phyloP scores from a whole-genome alignment of 1,140 invertebrate species.

The Stegodyphus mimosarum region DNA sequence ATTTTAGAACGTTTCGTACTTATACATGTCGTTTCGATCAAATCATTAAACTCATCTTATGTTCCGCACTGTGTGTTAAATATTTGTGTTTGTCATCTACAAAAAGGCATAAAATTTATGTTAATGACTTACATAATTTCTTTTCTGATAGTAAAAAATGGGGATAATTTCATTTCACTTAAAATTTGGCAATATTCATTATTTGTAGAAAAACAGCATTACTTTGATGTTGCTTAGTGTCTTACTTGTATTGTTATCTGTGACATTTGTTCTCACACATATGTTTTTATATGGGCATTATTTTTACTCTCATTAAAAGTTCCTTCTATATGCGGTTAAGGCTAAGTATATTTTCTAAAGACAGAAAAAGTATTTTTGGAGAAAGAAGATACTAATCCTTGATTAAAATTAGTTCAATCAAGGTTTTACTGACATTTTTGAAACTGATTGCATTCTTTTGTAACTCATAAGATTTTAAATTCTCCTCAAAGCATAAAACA shows the following conservation, averaged over 20 bases:
- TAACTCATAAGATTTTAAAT: background rate
- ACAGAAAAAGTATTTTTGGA: background rate
- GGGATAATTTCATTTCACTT: background rate
- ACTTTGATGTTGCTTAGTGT: background rate
- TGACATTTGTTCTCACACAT: background rate
- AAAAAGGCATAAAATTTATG: background rate
- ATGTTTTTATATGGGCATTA: slow-evolving; percentile 43
- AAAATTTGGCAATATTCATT: background rate
- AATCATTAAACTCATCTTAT: no score
- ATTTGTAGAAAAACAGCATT: background rate
- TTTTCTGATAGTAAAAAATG: background rate
- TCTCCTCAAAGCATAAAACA: background rate
- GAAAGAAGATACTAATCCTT: background rate
- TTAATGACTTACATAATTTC: background rate
- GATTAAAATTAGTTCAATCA: background rate
- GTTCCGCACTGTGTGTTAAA: no score
- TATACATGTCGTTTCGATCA: no score
- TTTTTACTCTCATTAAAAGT: slow-evolving; percentile 40
- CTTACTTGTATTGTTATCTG: background rate
- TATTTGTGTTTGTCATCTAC: no score
- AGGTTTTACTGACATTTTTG: background rate
- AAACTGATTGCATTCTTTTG: background rate
- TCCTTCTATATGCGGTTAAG: slow-evolving; percentile 40
- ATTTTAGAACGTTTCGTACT: no score
- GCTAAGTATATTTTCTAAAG: slow-evolving; percentile 52